Evolutionary conservation across 2,888 invertebrate genomes (phyloP), one percentile per base, ranked within the genome.

Genomic region (Antitype chi): DNA sequence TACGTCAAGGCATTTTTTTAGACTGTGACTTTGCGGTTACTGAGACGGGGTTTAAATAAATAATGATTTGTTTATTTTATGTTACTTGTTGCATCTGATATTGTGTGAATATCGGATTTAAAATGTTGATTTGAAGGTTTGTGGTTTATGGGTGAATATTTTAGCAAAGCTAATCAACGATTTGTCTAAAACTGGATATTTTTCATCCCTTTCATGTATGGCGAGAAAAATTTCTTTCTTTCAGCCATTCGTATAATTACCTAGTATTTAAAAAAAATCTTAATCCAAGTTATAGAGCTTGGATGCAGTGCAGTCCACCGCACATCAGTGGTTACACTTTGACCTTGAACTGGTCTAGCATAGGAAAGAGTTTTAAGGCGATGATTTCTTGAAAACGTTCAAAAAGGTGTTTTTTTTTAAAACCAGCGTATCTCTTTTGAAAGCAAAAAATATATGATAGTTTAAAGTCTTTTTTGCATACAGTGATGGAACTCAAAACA

Each of bases 21-120:
- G 70, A 72, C 77, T 70, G 59, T 77, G 82, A 75, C 60, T 79
- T 74, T 88, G 88, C 73, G 88, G 88, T 88, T 82, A 79, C 67
- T 7, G 52, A 28, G 47, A 47, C 71, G 23, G 25, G 59, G 25
- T 70, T 60, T 72, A 82, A 78, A 2, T 74, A 77, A 85, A 59
- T 77, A 57, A 64, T 53, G 57, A 52, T 79, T 62, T 47, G 17
- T 63, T 62, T 80, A 70, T 69, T 69, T 57, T 72, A 59, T 73
- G 20, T 53, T 59, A 5, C 17, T 47, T n/a, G 55, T 64, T 76
- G 49, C 38, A 62, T 53, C 23, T 47, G 62, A 74, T 81, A 28
- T n/a, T 15, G n/a, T 55, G 17, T 28, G 17, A 43, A 53, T 76
- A 79, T 68, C 15, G 7, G 55, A 76, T 68, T 47, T 66, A n/a